A percentile compares a stretch with the other conserved stretches of the same genome.
Evolutionary conservation across 2,113 vertebrate genomes (phyloP).

Genomic region (Melanerpes aurifrons): DNA sequence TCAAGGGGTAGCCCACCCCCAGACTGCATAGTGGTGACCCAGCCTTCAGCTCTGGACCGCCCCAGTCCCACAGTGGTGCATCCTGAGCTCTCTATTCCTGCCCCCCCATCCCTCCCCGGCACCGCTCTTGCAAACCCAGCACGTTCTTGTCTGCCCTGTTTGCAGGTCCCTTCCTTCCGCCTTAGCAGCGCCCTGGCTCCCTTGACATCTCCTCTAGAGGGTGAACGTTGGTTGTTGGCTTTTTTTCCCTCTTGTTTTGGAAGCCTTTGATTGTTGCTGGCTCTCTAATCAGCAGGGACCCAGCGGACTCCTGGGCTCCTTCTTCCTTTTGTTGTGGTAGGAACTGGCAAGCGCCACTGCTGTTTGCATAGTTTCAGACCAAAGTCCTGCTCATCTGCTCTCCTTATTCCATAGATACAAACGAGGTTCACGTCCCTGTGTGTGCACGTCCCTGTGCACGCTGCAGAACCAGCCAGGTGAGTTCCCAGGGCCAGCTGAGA

Average conservation of each 20-base stretch:
- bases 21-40: fast-evolving
- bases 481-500: neutral
- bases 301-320: neutral
- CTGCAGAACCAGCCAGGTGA: neutral
- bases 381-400: neutral
- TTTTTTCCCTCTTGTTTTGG: conserved; percentile 3
- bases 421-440: neutral
- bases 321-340: conserved; percentile 47
- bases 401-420: neutral
- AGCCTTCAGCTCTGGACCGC: neutral
- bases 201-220: neutral
- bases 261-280: conserved; percentile 17
- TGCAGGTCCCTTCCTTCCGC: neutral
- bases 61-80: neutral
- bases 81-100: neutral
- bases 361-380: neutral
- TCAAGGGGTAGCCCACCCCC: neutral
- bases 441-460: neutral
- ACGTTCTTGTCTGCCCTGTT: neutral
- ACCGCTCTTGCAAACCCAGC: neutral
- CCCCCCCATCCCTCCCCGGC: too few species aligned
- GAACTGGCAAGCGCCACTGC: neutral
- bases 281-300: neutral
- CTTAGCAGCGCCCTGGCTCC: neutral
- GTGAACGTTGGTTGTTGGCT: neutral